phyloP scores from a whole-genome alignment of 2,797 vertebrate genomes.

The Hephaestus fuliginosus region DNA sequence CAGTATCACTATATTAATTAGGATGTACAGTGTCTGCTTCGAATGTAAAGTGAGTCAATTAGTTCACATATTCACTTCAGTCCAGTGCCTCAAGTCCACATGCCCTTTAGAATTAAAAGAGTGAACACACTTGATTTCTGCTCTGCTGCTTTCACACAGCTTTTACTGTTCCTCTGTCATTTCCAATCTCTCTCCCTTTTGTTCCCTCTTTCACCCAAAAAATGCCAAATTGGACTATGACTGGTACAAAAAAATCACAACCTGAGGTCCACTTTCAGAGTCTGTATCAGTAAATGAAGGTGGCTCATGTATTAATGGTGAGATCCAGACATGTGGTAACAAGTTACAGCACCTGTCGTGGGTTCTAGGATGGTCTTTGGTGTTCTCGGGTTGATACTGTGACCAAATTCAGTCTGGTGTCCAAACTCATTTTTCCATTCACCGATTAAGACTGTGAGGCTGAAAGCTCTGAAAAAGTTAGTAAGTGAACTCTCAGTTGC shows the following conservation, averaged over 20 bases:
- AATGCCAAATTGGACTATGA: not conserved
- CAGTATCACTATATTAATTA: conserved; percentile 74
- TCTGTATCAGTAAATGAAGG: not conserved
- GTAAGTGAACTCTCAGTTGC: not conserved
- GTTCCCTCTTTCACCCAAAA: not conserved
- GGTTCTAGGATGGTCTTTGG: not conserved
- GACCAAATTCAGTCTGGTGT: too few relatives aligned
- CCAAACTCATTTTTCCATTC: not conserved
- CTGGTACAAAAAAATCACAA: not conserved
- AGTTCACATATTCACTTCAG: conserved; percentile 57
- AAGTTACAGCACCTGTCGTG: not conserved
- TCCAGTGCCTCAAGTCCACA: conserved; percentile 28
- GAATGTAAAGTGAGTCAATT: conserved; percentile 67
- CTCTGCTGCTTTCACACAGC: conserved; percentile 10
- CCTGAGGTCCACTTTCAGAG: not conserved
- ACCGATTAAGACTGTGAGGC: not conserved
- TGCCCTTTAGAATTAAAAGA: conserved; percentile 48
- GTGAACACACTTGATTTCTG: conserved; percentile 51
- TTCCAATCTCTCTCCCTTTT: not conserved
- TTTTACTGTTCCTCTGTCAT: not conserved
- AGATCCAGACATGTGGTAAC: not conserved
- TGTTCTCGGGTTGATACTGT: too few relatives aligned
- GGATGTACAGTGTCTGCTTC: conserved; percentile 50
- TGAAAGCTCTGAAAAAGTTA: not conserved
- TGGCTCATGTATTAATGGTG: not conserved